Conservation (phyloP, 2,888 invertebrate species). For the Thymelicus sylvestris region DNA sequence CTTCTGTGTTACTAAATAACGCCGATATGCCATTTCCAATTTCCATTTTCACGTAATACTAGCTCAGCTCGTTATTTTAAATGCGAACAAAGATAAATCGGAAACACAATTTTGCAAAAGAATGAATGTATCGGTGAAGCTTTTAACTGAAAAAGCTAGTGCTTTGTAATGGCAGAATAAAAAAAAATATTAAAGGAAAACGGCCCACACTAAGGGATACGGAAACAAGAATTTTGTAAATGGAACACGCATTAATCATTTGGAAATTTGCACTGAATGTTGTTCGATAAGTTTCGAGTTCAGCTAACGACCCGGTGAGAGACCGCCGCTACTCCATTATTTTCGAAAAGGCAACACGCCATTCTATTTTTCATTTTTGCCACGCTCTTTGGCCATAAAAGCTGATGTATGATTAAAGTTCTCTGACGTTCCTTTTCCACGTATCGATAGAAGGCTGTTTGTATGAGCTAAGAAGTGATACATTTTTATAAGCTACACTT, state of each 20-base stretch:
- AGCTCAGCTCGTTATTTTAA: slow-evolving; percentile 29
- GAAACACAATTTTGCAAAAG: slow-evolving; percentile 17
- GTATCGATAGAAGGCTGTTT: slow-evolving; percentile 40
- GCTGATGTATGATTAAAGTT: slow-evolving; percentile 72
- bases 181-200: slow-evolving; percentile 36
- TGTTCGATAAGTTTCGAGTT: slow-evolving; percentile 63
- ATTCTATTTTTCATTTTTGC: slow-evolving; percentile 60
- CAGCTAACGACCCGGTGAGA: slow-evolving; percentile 73
- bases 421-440: slow-evolving; percentile 41
- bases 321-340: slow-evolving; percentile 74
- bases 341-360: slow-evolving; percentile 69
- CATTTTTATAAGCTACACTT: neutral
- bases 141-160: slow-evolving; percentile 15
- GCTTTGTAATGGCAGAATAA: slow-evolving; percentile 10
- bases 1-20: slow-evolving; percentile 5
- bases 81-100: slow-evolving; percentile 22
- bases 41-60: slow-evolving; percentile 14
- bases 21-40: slow-evolving; percentile 18
- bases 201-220: slow-evolving; percentile 42
- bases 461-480: slow-evolving; percentile 15
- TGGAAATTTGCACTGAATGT: slow-evolving; percentile 57
- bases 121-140: slow-evolving; percentile 12
- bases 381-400: slow-evolving; percentile 57
- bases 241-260: slow-evolving; percentile 67
- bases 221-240: slow-evolving; percentile 52